A percentile compares a stretch with the other conserved stretches of the same genome.
Evolutionary conservation across 35 echinoderm and acorn worm genomes (phyloP).

Genomic region (Stichopus chloronotus): DNA sequence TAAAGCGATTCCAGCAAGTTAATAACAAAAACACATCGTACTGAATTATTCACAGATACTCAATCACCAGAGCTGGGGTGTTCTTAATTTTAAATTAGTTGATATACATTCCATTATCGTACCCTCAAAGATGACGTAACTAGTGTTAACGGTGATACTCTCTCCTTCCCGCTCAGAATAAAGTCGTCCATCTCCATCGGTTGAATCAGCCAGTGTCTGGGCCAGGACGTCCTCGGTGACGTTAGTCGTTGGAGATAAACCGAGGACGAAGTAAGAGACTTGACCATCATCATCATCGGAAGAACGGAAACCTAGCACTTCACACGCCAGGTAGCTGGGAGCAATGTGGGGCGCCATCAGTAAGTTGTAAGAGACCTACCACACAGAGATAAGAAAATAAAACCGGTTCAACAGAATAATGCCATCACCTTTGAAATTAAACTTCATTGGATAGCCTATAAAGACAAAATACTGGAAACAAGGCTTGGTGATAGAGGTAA

Average conservation of each 20-base stretch:
- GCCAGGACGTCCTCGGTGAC: slow-evolving; percentile 13
- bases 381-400: neutral
- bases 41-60: too few relatives aligned
- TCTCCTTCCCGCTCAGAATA: slow-evolving; percentile 37
- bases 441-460: too few relatives aligned
- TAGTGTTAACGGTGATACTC: slow-evolving; percentile 19
- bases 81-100: too few relatives aligned
- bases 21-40: too few relatives aligned
- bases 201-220: neutral
- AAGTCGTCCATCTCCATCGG: slow-evolving; percentile 1
- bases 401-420: neutral
- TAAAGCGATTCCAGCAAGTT: too few relatives aligned
- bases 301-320: neutral
- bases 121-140: neutral
- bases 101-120: neutral
- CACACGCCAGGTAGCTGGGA: slow-evolving; percentile 5
- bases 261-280: neutral
- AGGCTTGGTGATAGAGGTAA: too few relatives aligned
- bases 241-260: slow-evolving; percentile 15
- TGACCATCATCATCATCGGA: neutral
- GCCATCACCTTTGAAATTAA: too few relatives aligned
- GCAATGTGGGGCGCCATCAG: neutral
- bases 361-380: neutral
- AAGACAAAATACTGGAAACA: too few relatives aligned
- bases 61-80: too few relatives aligned